Evolutionary conservation across 2,888 invertebrate genomes (phyloP), one percentile per base, ranked within the genome.

Genomic region (Leptogaster cylindrica): DNA sequence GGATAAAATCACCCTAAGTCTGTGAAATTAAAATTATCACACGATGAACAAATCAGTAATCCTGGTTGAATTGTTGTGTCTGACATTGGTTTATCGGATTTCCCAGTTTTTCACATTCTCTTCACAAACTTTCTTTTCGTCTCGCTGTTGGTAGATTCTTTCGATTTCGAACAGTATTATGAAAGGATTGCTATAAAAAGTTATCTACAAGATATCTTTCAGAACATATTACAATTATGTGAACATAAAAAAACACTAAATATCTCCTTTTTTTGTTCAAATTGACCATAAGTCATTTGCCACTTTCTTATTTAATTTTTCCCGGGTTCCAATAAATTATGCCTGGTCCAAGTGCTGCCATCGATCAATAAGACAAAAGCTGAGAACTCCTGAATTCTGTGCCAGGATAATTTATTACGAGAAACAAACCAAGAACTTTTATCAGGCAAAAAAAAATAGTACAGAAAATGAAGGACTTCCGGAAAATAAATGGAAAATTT

Each of bases 311-410:
- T 36, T 55, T 55, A 55, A 55, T 55, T 55, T 55, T 52, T 52
- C 52, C 52, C 27, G 33, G 31, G 28, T 36, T 36, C 55, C 36
- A 55, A 55, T 55, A 55, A 55, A 55, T 55, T 55, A 33, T 20
- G 23, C 10, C 39, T n/a, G 7, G 55, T 6, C 28, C 36, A 2
- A 55, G 23, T 39, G 18, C 8, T 33, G 18, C 23, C 36, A 55
- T 55, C 55, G 55, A 55, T 55, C 55, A 55, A 55, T 39, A 55
- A 36, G 55, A 55, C 55, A 55, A 55, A 55, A 36, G 36, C 55
- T 55, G 55, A 55, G 23, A 20, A 55, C 55, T 36, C 33, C 55
- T 39, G 55, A 18, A 55, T 55, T 36, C 55, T 55, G 55, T 20
- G 20, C 31, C 36, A 12, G 39, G 55, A 55, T 55, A 55, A 55